phyloP scores from a whole-genome alignment of 1,140 invertebrate species.

The Drosophila equinoxialis region DNA sequence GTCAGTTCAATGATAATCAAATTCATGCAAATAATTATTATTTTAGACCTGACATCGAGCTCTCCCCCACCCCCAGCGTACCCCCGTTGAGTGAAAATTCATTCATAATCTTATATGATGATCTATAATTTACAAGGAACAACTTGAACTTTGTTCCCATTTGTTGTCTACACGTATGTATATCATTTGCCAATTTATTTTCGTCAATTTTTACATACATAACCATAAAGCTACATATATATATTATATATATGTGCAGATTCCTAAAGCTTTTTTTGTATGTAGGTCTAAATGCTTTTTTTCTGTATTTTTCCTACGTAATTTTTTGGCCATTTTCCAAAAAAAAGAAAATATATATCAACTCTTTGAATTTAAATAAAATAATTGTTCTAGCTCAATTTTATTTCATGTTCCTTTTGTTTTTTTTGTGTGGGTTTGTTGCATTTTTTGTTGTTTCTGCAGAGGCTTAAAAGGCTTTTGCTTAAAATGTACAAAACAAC shows the following conservation, averaged over 20 bases:
- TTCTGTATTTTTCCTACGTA: conserved; percentile 37
- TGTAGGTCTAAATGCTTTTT: conserved; percentile 24
- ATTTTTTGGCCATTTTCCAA: conserved; percentile 41
- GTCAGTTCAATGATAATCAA: conserved; percentile 23
- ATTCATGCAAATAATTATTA: conserved; percentile 37
- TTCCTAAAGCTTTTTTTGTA: conserved; percentile 14
- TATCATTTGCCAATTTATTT: conserved; percentile 35
- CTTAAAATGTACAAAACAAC: neutral
- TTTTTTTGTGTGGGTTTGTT: neutral
- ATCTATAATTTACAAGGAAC: neutral
- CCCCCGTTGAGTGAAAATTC: neutral
- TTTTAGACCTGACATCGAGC: conserved; percentile 32
- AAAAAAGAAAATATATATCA: neutral
- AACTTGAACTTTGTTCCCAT: conserved; percentile 9
- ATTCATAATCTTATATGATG: neutral
- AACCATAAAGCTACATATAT: neutral
- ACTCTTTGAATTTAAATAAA: conserved; percentile 17
- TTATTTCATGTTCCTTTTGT: conserved; percentile 14
- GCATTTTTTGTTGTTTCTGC: neutral
- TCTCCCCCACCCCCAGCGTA: neutral
- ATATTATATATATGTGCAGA: neutral
- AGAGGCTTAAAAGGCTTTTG: neutral
- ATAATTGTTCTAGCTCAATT: neutral
- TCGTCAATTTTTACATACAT: neutral
- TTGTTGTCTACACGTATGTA: conserved; percentile 19